Conservation (phyloP, 2,888 invertebrate genomes). For the Folsomia candida region DNA sequence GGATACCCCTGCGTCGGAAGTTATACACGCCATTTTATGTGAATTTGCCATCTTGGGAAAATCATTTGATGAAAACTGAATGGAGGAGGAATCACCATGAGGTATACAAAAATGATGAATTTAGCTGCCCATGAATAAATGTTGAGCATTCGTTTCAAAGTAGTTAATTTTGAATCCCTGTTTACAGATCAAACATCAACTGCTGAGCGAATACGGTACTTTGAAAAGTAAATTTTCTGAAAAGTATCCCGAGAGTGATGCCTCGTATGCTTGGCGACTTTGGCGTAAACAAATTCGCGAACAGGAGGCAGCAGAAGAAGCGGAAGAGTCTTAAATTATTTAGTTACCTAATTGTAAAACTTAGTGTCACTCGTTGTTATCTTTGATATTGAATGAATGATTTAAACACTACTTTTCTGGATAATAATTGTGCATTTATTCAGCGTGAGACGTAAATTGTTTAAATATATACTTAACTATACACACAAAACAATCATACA, state of each 20-base stretch:
- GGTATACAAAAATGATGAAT: too few species aligned
- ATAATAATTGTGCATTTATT: too few species aligned
- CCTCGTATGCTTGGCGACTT: conserved; percentile 19
- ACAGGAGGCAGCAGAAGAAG: conserved; percentile 21
- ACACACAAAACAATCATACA: too few species aligned
- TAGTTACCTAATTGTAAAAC: too few species aligned
- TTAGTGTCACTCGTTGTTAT: too few species aligned
- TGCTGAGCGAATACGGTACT: conserved; percentile 68
- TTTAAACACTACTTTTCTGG: too few species aligned
- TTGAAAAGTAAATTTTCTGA: conserved; percentile 71
- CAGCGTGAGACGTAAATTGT: too few species aligned
- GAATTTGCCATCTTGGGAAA: conserved; percentile 64
- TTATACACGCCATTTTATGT: conserved; percentile 68
- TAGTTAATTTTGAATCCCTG: conserved; percentile 13
- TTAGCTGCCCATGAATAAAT: too few species aligned
- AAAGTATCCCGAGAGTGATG: conserved; percentile 64
- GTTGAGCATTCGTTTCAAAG: conserved; percentile 2
- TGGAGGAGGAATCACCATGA: conserved; percentile 68
- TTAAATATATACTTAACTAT: too few species aligned
- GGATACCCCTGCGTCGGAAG: conserved; percentile 66
- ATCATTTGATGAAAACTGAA: conserved; percentile 67
- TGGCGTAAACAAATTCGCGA: conserved; percentile 23
- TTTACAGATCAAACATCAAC: conserved; percentile 57
- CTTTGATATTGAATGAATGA: too few species aligned
- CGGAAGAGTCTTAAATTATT: conserved; percentile 6